These are phyloP conservation scores for Gymnobelideus leadbeateri DNA, from an alignment of 2,113 vertebrate species.

Conservation along the genomic window DNA sequence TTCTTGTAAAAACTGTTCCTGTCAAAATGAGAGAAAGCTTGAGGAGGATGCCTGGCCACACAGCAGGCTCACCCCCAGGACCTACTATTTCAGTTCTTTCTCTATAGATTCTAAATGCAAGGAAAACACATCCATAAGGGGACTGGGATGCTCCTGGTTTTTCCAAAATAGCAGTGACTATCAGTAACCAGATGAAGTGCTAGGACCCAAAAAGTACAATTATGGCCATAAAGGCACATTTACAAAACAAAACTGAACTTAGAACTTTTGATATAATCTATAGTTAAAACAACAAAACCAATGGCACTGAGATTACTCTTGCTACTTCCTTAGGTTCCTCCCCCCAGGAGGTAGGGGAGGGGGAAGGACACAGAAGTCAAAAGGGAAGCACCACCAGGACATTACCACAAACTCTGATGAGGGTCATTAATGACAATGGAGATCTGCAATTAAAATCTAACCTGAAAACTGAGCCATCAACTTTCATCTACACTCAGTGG, in stretches of 20 bases:
- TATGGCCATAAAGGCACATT: not conserved
- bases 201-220: not conserved
- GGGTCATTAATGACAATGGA: not conserved
- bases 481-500: not conserved
- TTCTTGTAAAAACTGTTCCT: slow-evolving; percentile 99
- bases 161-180: not conserved
- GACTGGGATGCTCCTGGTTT: not conserved
- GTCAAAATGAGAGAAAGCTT: not conserved
- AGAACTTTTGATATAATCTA: not conserved
- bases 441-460: not conserved
- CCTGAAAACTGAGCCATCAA: not conserved
- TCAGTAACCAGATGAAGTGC: not conserved
- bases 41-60: not conserved
- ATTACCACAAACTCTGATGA: not conserved
- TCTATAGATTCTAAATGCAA: not conserved
- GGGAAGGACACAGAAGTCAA: not conserved
- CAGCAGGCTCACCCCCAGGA: fast-evolving
- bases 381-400: not conserved
- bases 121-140: not conserved
- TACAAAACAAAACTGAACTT: not conserved
- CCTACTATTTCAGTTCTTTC: not conserved
- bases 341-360: not conserved
- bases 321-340: not conserved
- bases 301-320: not conserved
- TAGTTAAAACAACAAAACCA: not conserved